These are phyloP conservation scores for Vultur gryphus DNA, from an alignment of 2,797 vertebrate genomes.

Conservation along the genomic window DNA sequence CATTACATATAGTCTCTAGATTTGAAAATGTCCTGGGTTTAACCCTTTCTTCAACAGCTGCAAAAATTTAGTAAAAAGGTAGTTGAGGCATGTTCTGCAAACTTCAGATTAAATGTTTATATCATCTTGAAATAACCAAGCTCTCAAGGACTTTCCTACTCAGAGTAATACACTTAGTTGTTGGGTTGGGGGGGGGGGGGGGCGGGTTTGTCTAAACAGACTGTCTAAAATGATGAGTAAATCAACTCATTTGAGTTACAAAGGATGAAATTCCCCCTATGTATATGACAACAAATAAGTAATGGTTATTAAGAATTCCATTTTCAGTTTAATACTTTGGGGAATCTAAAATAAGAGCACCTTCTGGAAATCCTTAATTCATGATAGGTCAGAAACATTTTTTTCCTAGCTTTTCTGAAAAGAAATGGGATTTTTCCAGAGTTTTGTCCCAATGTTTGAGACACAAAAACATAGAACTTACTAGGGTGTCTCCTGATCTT, in stretches of 20 bases:
- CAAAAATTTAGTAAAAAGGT: not conserved
- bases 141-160: not conserved
- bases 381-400: not conserved
- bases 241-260: not conserved
- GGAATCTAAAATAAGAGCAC: not conserved
- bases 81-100: not conserved
- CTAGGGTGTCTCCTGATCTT: not conserved
- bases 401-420: not conserved
- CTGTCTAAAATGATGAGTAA: not conserved
- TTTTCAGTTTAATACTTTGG: not conserved
- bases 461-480: not conserved
- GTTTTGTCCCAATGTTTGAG: not conserved
- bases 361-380: not conserved
- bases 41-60: constrained; percentile 22
- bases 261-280: not conserved
- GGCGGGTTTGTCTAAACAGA: not conserved
- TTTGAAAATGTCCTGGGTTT: constrained; percentile 32
- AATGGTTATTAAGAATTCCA: not conserved
- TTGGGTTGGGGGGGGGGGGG: too few relatives aligned
- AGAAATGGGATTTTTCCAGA: not conserved
- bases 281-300: not conserved
- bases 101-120: not conserved
- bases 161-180: not conserved
- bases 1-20: constrained; percentile 38
- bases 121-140: not conserved